phyloP scores from a whole-genome alignment of 2,113 vertebrate genomes.

The Malurus elegans region DNA sequence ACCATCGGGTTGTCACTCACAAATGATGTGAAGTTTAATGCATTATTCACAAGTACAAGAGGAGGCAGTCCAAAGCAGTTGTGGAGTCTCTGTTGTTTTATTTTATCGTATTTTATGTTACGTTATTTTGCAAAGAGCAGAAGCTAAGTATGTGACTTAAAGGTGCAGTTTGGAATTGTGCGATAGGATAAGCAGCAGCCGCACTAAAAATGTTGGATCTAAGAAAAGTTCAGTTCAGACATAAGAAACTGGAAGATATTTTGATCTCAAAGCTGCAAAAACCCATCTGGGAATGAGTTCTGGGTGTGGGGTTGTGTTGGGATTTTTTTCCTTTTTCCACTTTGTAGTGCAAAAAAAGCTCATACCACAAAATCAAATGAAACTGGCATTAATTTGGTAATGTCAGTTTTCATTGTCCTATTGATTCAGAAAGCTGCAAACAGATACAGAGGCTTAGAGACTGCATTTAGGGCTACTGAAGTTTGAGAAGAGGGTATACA shows the following conservation, averaged over 20 bases:
- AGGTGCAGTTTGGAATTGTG: background rate
- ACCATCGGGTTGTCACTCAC: slow-evolving; percentile 4
- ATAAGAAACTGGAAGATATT: slow-evolving; percentile 51
- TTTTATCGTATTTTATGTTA: background rate
- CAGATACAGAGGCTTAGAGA: slow-evolving; percentile 13
- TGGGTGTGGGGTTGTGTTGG: background rate
- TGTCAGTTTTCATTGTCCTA: slow-evolving; percentile 42
- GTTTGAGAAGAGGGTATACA: background rate
- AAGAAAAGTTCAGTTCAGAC: slow-evolving; percentile 25
- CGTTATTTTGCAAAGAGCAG: background rate
- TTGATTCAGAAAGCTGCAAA: slow-evolving; percentile 65
- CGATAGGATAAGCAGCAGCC: background rate
- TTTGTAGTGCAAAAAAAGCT: slow-evolving; percentile 65
- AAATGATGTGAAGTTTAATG: slow-evolving; percentile 41
- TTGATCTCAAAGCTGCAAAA: slow-evolving; percentile 52
- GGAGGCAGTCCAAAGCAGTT: slow-evolving; percentile 4
- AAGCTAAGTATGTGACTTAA: slow-evolving; percentile 15
- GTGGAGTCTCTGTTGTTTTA: background rate
- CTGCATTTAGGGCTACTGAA: slow-evolving; percentile 38
- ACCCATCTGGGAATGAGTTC: slow-evolving; percentile 24
- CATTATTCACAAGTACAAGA: slow-evolving; percentile 35
- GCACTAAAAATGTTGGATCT: background rate
- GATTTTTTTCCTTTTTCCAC: background rate
- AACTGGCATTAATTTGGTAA: slow-evolving; percentile 58
- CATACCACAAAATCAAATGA: slow-evolving; percentile 60